Base-by-base conservation (phyloP, 2,797 vertebrate genomes). In the Diglossa cyanea region DNA sequence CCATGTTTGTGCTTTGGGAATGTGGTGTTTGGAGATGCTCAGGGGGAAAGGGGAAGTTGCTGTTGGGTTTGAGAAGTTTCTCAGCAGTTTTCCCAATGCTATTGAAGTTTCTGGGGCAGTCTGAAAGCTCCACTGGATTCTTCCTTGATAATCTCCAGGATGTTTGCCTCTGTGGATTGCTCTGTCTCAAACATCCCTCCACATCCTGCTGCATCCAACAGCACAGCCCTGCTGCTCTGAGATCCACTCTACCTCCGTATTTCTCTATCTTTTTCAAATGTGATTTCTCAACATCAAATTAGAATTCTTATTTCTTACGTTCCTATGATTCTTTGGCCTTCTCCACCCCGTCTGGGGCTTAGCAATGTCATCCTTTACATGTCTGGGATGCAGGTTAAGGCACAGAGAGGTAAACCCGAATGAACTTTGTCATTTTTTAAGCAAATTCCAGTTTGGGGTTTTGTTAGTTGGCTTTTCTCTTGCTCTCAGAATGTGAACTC, bases 31-130 rank as follows among this genome's bases (percentile, higher is more conserved):
- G 15, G 53, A 45, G 66, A 10, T 23, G 30, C 12, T 7, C 26
- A 6, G 33, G 57, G 42, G 17, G 14, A 19, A 55, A 25, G 8
- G 13, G 14, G 7, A 21, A 30, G 28, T 13, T 54, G 5, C 45
- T 25, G 33, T 11, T 53, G n/a, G 9, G 5, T 44, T 17, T 47
- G 25, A 24, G 31, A 45, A 31, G 15, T 17, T 58, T 35, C 39
- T 18, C 31, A 3, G 26, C 23, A 1, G 2, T 55, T 70, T 58
- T 39, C 50, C 17, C 18, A 2, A 0, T 2, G n/a, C 1, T 13
- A 1, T 13, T 7, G 11, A 28, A 51, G 8, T 14, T 8, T 45
- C 15, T 55, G 70, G 26, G 30, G 13, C 1, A 1, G 11, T 5
- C 28, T 54, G 58, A 23, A 47, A 61, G 24, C n/a, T 48, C 7